Evolutionary conservation across 2,888 invertebrate genomes (phyloP), one percentile per base, ranked within the genome.

Genomic region (Agonopterix alstromeriana): DNA sequence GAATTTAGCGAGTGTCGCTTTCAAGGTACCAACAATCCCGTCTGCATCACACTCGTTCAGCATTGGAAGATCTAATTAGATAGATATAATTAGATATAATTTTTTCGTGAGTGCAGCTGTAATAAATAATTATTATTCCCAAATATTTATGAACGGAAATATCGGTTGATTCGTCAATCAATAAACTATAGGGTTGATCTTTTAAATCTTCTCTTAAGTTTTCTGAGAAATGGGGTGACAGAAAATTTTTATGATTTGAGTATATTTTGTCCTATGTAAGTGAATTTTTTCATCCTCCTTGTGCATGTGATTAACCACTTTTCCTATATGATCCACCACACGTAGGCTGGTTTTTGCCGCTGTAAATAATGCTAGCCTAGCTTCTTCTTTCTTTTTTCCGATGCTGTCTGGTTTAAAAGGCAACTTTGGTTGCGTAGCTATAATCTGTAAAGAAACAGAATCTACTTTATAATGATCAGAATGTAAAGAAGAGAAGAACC

Each of bases 161-260:
- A 52, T 57, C 55, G 3, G 57, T 57, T 10, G 53, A 52, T 52
- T 57, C 55, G 12, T 54, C 55, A n/a, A 55, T 46, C n/a, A 57
- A 45, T 48, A 57, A 40, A 42, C 56, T 58, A 43, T 50, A 58
- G 14, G 51, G 42, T 51, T 52, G 51, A 46, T 54, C 53, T 51
- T 48, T 50, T 2, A 58, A 42, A 53, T 58, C 53, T 43, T 52
- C 27, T 51, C 41, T 52, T 12, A 53, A 8, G 35, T 14, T 44
- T 36, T 50, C 36, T 12, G 47, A 8, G 35, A 52, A 54, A 48
- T 54, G 54, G n/a, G 38, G 36, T 40, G 51, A 45, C 17, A 51
- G 42, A 8, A 51, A 43, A 48, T 49, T 51, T 14, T 14, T 14
- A 14, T 14, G 14, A 14, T 14, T 14, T 14, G 14, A 14, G 14